Evolutionary conservation across 2,888 invertebrate species (phyloP), one percentile per base, ranked within the genome.

Genomic region (Masnerella sp.): DNA sequence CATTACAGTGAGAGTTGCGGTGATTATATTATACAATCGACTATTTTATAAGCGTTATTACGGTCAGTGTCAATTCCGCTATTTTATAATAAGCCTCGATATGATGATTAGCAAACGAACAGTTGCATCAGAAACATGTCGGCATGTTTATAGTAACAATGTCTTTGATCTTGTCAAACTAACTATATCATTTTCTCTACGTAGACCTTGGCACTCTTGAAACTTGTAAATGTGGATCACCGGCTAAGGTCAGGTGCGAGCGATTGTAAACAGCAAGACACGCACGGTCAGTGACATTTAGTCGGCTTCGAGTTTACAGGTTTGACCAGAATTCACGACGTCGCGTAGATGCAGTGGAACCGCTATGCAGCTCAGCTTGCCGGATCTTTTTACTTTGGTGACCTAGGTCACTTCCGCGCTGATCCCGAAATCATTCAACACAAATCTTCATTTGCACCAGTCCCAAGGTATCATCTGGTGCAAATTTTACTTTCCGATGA

Each of bases 241-340:
- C 69, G 22, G 4, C 61, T 58, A 45, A 69, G 80, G 80, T 80
- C 82, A 81, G 79, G 76, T 74, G 78, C 72, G 72, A 74, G 54
- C 17, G 42, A 56, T 67, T 67, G 36, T 64, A 28, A 59, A 25
- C 32, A 61, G 56, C 22, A 38, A 62, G 43, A 4, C 8, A n/a
- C n/a, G n/a, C 20, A 62, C 58, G 75, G 70, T 68, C 75, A 70
- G 71, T 75, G 75, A 75, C 75, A 75, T 71, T 70, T 45, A 34
- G 58, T 45, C 67, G 54, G 40, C 28, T 28, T 9, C 20, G 45
- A 36, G 58, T 71, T 64, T 82, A 82, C 84, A 83, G 82, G 84
- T 84, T 83, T 84, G 80, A 83, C 84, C 80, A 81, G 84, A 84
- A 84, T 83, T 82, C 80, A 81, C 78, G 75, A 80, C 80, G 79